These are phyloP conservation scores for Heliconius congener DNA, from an alignment of 1,140 invertebrate species.

Conservation along the genomic window DNA sequence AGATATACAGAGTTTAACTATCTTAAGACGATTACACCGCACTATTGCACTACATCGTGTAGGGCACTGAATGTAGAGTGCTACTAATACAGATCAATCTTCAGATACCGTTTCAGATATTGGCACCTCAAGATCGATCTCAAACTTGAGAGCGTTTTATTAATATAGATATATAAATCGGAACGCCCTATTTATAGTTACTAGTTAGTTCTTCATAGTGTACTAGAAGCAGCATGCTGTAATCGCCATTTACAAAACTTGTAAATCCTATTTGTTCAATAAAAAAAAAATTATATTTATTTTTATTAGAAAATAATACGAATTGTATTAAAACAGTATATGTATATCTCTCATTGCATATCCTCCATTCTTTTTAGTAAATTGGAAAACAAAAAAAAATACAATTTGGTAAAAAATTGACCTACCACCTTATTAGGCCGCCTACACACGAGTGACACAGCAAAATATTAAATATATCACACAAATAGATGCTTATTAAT, in stretches of 20 bases:
- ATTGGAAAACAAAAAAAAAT: neutral
- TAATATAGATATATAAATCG: no score
- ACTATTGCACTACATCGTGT: neutral
- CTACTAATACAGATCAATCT: no score
- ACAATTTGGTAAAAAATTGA: neutral
- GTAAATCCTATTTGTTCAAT: neutral
- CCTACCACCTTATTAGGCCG: neutral
- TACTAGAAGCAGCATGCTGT: no score
- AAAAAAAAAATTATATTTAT: neutral
- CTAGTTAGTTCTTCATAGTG: no score
- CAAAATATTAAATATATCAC: conserved; percentile 14
- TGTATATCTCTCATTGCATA: neutral
- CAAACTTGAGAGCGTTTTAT: no score
- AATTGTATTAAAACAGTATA: neutral
- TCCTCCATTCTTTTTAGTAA: neutral
- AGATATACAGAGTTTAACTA: neutral
- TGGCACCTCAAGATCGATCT: no score
- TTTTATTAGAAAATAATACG: neutral
- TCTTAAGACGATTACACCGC: no score
- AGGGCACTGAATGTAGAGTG: no score
- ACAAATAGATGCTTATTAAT: conserved; percentile 3
- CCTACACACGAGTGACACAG: conserved; percentile 6
- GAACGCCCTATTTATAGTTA: no score
- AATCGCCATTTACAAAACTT: no score
- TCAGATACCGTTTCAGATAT: no score